Percentiles rank a stretch among this genome's conserved stretches.
phyloP scores from a whole-genome alignment of 2,888 invertebrate species.

The Acrobasis consociella region DNA sequence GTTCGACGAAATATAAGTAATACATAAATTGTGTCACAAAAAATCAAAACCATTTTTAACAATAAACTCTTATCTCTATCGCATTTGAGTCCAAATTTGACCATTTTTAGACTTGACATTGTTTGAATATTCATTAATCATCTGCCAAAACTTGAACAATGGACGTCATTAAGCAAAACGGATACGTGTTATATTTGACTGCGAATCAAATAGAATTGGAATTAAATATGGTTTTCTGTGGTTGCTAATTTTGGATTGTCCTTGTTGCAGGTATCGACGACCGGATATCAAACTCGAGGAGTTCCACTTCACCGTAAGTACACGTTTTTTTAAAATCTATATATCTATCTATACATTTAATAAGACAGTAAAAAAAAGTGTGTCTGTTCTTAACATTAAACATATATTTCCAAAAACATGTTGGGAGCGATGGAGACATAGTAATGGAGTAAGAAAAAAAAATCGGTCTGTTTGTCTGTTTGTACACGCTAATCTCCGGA shows the following conservation, averaged over 20 bases:
- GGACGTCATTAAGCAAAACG: conserved; percentile 8
- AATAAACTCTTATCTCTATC: neutral
- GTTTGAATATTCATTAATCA: conserved; percentile 20
- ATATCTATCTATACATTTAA: too few species aligned
- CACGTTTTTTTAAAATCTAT: too few species aligned
- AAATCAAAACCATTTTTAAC: neutral
- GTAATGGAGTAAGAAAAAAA: too few species aligned
- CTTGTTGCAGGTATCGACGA: conserved; percentile 71
- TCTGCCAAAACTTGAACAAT: conserved; percentile 19
- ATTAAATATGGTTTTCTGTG: neutral
- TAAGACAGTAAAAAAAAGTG: too few species aligned
- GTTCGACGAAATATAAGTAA: neutral
- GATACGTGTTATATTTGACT: conserved; percentile 9
- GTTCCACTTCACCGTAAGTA: conserved; percentile 76
- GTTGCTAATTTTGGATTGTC: conserved; percentile 26
- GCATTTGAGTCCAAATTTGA: conserved; percentile 2
- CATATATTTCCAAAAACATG: too few species aligned
- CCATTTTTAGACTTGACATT: conserved; percentile 7
- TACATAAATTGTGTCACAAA: neutral
- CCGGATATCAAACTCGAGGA: conserved; percentile 77
- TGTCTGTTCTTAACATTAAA: too few species aligned
- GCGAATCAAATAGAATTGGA: conserved; percentile 23
- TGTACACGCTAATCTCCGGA: too few species aligned
- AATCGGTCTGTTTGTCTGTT: too few species aligned
- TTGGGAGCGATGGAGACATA: too few species aligned